Conservation (phyloP, 1,140 invertebrate species). For the Notospermus geniculatus region DNA sequence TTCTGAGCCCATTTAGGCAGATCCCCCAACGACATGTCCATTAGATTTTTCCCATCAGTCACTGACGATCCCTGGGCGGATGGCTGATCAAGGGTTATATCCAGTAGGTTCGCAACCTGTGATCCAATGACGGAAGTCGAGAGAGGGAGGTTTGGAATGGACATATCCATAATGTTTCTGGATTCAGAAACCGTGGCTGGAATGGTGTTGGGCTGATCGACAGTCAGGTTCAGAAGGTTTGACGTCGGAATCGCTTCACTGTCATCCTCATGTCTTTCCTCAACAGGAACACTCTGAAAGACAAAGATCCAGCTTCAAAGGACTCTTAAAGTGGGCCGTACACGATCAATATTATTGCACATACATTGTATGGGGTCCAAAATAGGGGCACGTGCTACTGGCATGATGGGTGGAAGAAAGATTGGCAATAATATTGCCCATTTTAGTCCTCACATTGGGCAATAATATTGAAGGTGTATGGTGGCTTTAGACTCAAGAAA, state of each 20-base stretch:
- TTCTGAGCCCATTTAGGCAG: slow-evolving; percentile 6
- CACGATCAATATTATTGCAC: too few relatives aligned
- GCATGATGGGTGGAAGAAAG: too few relatives aligned
- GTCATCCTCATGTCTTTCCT: too few relatives aligned
- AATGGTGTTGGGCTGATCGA: slow-evolving; percentile 18
- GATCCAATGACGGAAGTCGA: background rate
- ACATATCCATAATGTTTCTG: slow-evolving; percentile 2
- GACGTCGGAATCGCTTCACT: too few relatives aligned
- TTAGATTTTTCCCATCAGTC: background rate
- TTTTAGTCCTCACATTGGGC: too few relatives aligned
- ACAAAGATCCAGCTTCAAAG: slow-evolving; percentile 41
- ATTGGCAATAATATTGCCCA: too few relatives aligned
- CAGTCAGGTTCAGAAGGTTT: background rate
- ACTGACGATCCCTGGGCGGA: background rate
- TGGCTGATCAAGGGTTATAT: background rate
- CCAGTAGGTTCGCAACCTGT: background rate
- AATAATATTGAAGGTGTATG: background rate
- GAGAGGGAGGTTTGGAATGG: background rate
- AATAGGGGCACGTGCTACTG: too few relatives aligned
- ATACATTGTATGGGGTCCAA: too few relatives aligned
- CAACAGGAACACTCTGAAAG: too few relatives aligned
- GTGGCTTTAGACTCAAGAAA: background rate
- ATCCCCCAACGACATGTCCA: slow-evolving; percentile 3
- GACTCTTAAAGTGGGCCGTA: too few relatives aligned
- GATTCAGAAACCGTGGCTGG: background rate